Percentiles rank a stretch among this genome's conserved stretches.
Evolutionary conservation across 2,797 vertebrate genomes (phyloP).

Genomic region (Parambassis ranga): DNA sequence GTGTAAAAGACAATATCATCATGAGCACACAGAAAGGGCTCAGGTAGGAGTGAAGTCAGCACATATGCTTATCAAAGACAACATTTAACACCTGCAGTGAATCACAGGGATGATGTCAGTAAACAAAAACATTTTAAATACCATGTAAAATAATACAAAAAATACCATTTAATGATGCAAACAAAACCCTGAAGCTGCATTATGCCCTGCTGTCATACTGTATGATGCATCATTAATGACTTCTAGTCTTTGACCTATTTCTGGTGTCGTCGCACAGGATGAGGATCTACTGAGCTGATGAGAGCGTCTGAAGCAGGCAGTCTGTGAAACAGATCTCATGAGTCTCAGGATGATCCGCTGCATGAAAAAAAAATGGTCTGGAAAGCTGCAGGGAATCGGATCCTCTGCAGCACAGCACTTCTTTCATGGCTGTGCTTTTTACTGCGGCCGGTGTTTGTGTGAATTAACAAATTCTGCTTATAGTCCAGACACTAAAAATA

Average conservation of each 20-base stretch:
- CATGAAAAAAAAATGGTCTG: not conserved
- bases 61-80: not conserved
- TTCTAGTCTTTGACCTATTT: constrained; percentile 62
- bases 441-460: not conserved
- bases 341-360: not conserved
- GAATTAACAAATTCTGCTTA: too few species aligned
- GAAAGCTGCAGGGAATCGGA: constrained; percentile 19
- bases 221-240: constrained; percentile 61
- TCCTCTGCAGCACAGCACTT: not conserved
- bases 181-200: constrained; percentile 5
- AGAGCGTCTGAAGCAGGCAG: constrained; percentile 23
- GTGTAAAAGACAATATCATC: not conserved
- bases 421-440: too few species aligned
- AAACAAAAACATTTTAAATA: not conserved
- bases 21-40: not conserved
- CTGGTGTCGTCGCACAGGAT: constrained; percentile 23
- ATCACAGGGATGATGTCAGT: not conserved
- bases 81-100: not conserved
- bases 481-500: too few species aligned
- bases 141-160: not conserved
- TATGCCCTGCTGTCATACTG: not conserved
- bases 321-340: constrained; percentile 61
- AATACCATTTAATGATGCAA: too few species aligned
- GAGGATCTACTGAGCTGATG: constrained; percentile 39
- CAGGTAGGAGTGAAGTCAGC: constrained; percentile 13